Evolutionary conservation across 2,113 vertebrate genomes (phyloP).

Genomic region (Hepsetus odoe): DNA sequence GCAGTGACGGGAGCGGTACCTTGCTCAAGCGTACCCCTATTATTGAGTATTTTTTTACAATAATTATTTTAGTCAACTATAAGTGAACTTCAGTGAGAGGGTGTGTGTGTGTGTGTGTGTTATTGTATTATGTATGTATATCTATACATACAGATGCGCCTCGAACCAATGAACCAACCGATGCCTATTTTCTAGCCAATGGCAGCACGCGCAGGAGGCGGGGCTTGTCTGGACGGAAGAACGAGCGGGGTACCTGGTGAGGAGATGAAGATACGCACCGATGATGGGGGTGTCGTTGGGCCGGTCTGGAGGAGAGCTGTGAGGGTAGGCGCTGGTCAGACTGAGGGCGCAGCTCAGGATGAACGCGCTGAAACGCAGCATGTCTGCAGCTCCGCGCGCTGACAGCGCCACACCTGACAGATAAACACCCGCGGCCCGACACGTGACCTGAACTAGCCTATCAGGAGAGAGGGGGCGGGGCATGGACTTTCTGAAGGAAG

Average conservation of each 20-base stretch:
- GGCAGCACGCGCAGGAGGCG: too few relatives aligned
- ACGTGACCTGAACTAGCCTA: background rate
- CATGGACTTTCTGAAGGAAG: conserved; percentile 20
- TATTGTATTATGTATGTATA: background rate
- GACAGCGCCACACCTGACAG: too few relatives aligned
- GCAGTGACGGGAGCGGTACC: too few relatives aligned
- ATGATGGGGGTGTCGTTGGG: conserved; percentile 35
- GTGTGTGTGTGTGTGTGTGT: too few relatives aligned
- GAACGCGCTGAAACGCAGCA: background rate
- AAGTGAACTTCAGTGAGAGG: too few relatives aligned
- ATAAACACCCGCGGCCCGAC: too few relatives aligned
- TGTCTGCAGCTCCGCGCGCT: background rate
- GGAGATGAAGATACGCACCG: background rate
- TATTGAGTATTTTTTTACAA: too few relatives aligned
- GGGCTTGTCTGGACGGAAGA: background rate
- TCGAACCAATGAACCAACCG: background rate
- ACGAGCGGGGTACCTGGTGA: too few relatives aligned
- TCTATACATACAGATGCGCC: too few relatives aligned
- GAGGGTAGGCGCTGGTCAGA: background rate
- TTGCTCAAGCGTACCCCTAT: too few relatives aligned
- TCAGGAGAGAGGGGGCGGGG: conserved; percentile 6
- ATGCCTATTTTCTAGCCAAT: too few relatives aligned
- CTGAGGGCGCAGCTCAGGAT: background rate
- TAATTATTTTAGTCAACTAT: too few relatives aligned
- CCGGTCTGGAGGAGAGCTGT: background rate